Conservation (phyloP, 2,113 vertebrate genomes). For the Colaptes auratus region DNA sequence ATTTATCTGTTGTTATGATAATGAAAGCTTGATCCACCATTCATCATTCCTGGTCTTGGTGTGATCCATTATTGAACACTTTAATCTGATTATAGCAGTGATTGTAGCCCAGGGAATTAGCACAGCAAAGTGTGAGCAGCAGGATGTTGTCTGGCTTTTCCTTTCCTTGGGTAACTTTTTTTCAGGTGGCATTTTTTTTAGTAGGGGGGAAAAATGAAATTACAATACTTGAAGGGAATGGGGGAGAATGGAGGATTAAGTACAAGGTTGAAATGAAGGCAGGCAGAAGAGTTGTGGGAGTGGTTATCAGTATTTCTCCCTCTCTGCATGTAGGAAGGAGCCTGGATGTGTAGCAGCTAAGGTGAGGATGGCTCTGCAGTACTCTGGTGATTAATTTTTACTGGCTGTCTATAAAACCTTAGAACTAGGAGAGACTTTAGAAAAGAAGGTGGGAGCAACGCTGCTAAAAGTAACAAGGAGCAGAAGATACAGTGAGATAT, state of each 20-base stretch:
- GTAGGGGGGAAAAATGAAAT: background rate
- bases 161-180: background rate
- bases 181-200: background rate
- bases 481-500: background rate
- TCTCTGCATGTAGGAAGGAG: background rate
- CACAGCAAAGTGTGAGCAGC: background rate
- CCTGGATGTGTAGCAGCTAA: background rate
- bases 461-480: background rate
- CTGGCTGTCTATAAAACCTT: background rate
- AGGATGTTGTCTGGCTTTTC: background rate
- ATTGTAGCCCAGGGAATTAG: background rate
- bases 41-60: background rate
- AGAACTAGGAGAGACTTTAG: background rate
- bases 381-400: background rate
- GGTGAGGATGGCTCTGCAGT: background rate
- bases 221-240: background rate
- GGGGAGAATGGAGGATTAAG: background rate
- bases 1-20: background rate
- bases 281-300: background rate
- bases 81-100: constrained; percentile 31
- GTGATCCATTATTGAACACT: background rate
- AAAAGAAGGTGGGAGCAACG: background rate
- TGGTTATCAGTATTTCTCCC: background rate
- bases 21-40: background rate
- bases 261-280: background rate